Percentiles rank a stretch among this genome's conserved stretches.
Evolutionary conservation across 2,888 invertebrate species (phyloP).

Genomic region (Xestia xanthographa): DNA sequence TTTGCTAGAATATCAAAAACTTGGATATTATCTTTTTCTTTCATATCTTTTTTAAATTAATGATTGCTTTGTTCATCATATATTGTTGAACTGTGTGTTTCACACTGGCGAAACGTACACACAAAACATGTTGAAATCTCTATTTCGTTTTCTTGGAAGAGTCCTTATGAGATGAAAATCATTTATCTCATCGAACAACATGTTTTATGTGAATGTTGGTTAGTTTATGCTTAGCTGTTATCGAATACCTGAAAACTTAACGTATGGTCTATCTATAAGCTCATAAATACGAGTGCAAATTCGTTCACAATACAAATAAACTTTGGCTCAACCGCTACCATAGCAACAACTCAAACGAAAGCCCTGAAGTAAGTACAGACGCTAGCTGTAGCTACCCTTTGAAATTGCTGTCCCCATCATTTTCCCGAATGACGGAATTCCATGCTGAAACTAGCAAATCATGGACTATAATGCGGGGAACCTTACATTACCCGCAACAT

Average conservation of each 20-base stretch:
- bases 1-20: neutral
- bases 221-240: neutral
- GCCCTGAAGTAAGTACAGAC: neutral
- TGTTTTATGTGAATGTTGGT: neutral
- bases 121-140: neutral
- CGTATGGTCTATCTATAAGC: neutral
- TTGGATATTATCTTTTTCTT: neutral
- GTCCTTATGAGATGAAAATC: too few relatives aligned
- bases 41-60: neutral
- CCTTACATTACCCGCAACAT: conserved; percentile 8
- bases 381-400: neutral
- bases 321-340: neutral
- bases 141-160: neutral
- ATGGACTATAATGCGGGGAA: conserved; percentile 6
- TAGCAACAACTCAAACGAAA: conserved; percentile 19
- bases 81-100: neutral
- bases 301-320: neutral
- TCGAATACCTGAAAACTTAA: neutral
- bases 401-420: neutral
- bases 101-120: neutral
- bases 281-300: neutral
- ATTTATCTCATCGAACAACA: neutral
- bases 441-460: conserved; percentile 13
- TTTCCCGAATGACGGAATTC: conserved; percentile 8
- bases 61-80: neutral